Base-by-base conservation (phyloP, 2,888 invertebrate species). In the Brenthis ino region DNA sequence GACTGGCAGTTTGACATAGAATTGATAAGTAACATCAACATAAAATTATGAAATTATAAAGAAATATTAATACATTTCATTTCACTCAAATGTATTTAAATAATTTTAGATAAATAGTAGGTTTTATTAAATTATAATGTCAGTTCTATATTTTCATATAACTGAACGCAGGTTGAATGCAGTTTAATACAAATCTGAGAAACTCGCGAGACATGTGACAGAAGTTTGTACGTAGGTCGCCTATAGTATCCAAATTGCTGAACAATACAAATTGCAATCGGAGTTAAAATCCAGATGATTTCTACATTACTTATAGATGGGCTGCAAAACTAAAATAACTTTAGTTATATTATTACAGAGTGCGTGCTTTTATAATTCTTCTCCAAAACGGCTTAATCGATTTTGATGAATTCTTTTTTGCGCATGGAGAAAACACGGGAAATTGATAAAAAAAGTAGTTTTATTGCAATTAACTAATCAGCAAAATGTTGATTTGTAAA, bases 131-230 rank as follows among this genome's bases (percentile, higher is more conserved):
- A 20, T 8, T 14, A 6, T 24, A 48, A 37, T 37, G 28, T 50
- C 16, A 57, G 48, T 54, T 70, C 67, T 60, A 69, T 28, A 50
- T 11, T 11, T 54, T 67, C 24, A 6, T 57, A 67, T 28, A 61
- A n/a, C 48, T 28, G 20, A 57, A 63, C 37, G 13, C 63, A 68
- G 64, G 65, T 77, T 76, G 75, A 79, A 74, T 77, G 74, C 72
- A 78, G 83, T 82, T 83, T 85, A 82, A 86, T 87, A 82, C 79
- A 73, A 82, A 84, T 83, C 82, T 79, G 76, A 79, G 76, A 80
- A 86, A 86, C 84, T 86, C 81, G 76, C 79, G 84, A 82, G 83
- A 87, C 88, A 85, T 84, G 85, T 84, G 85, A 87, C 86, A 77
- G 79, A 85, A 87, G 82, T 88, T 86, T 75, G 51, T 56, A 70